Conservation (phyloP, 2,797 vertebrate species). For the Gymnocypris eckloni region DNA sequence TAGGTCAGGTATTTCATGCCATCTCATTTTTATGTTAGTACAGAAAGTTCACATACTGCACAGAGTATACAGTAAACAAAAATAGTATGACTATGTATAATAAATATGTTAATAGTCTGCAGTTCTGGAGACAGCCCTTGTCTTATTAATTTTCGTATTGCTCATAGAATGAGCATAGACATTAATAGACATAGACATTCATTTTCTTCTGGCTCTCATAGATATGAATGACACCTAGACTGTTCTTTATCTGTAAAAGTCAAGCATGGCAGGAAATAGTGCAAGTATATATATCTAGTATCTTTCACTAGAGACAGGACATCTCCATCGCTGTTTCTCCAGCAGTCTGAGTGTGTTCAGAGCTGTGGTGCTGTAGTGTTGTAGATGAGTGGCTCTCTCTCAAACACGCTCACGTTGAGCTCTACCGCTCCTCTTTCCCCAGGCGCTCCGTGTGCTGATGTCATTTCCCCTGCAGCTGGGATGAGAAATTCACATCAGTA, state of each 20-base stretch:
- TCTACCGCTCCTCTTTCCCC: constrained; percentile 47
- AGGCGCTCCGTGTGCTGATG: constrained; percentile 51
- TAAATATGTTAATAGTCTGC: not conserved
- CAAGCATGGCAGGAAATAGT: not conserved
- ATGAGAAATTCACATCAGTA: constrained; percentile 57
- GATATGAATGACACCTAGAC: constrained; percentile 40
- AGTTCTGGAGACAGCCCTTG: constrained; percentile 3
- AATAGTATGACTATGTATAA: not conserved
- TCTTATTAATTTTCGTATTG: not conserved
- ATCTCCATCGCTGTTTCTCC: constrained; percentile 16
- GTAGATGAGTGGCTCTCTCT: constrained; percentile 39
- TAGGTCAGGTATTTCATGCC: not conserved
- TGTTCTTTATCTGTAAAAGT: constrained; percentile 19
- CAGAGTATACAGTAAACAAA: not conserved
- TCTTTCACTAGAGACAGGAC: not conserved
- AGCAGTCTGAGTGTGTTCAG: not conserved
- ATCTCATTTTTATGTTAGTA: not conserved
- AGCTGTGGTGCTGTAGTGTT: constrained; percentile 10
- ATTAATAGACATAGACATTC: not conserved
- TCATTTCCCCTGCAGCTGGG: constrained; percentile 62
- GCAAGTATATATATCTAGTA: not conserved
- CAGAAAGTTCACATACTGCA: not conserved
- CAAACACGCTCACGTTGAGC: constrained; percentile 39
- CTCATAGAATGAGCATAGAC: constrained; percentile 14
- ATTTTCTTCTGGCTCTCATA: constrained; percentile 8